A percentile compares a stretch with the other conserved stretches of the same genome.
Conservation (phyloP, 2,113 vertebrate species). For the Halcyon senegalensis region DNA sequence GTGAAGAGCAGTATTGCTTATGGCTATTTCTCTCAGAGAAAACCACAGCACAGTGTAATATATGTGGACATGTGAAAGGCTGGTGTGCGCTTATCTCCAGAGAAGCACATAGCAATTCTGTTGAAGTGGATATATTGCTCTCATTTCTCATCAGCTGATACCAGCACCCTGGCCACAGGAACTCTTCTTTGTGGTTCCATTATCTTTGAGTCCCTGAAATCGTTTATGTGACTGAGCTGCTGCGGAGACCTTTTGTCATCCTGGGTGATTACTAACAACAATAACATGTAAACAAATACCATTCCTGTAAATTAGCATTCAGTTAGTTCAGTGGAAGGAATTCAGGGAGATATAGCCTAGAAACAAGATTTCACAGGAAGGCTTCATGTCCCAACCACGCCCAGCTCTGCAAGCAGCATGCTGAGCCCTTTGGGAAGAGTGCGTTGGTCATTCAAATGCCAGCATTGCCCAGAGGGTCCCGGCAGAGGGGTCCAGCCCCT, state of each 20-base stretch:
- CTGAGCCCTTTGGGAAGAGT: not conserved
- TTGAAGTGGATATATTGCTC: slow-evolving; percentile 1
- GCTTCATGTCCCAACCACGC: not conserved
- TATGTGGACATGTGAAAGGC: not conserved
- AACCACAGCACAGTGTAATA: not conserved
- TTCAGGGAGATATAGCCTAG: not conserved
- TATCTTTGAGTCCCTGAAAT: slow-evolving; percentile 43
- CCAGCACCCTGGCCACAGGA: accelerated
- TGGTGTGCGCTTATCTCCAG: not conserved
- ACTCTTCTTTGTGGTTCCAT: not conserved
- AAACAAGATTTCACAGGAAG: not conserved
- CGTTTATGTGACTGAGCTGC: not conserved
- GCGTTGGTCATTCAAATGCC: not conserved
- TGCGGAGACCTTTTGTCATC: slow-evolving; percentile 24
- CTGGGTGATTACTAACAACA: not conserved
- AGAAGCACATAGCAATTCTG: not conserved
- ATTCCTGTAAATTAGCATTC: slow-evolving; percentile 35
- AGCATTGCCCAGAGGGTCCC: not conserved
- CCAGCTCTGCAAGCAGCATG: not conserved
- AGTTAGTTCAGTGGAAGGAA: slow-evolving; percentile 2
- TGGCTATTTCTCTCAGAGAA: not conserved
- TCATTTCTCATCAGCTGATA: not conserved
- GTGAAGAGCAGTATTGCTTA: not conserved
- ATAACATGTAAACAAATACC: slow-evolving; percentile 7
- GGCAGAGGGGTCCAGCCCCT: not conserved